Conservation (phyloP, 2,888 invertebrate genomes). For the Caenorhabditis angaria region DNA sequence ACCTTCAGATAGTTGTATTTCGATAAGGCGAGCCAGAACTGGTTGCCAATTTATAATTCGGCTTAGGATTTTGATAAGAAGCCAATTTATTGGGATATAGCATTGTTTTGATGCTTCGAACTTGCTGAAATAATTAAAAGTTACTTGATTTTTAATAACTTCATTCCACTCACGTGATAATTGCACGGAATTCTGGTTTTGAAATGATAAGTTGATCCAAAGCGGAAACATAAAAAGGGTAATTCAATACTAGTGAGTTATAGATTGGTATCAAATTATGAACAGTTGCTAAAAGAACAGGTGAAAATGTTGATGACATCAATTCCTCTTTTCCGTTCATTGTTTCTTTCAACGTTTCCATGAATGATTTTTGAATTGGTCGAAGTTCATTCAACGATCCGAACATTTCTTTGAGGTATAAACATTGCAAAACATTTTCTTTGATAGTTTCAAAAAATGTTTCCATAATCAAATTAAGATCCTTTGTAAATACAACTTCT, state of each 20-base stretch:
- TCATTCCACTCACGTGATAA: constrained; percentile 33
- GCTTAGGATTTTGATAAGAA: constrained; percentile 85
- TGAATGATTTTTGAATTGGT: constrained; percentile 28
- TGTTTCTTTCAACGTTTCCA: constrained; percentile 21
- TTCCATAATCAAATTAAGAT: constrained; percentile 74
- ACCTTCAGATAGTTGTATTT: constrained; percentile 44
- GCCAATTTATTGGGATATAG: constrained; percentile 85
- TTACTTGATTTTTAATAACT: constrained; percentile 57
- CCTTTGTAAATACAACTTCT: constrained; percentile 45
- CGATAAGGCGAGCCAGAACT: constrained; percentile 73
- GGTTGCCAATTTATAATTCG: constrained; percentile 85
- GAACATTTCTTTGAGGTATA: constrained; percentile 38
- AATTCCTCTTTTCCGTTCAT: constrained; percentile 28
- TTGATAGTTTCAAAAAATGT: constrained; percentile 38
- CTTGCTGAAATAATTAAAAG: constrained; percentile 77
- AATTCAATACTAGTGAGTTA: constrained; percentile 43
- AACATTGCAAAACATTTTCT: constrained; percentile 23
- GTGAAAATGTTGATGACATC: constrained; percentile 21
- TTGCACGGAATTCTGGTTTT: constrained; percentile 32
- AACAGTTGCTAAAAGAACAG: constrained; percentile 76
- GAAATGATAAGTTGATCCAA: constrained; percentile 42
- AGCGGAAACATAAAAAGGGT: constrained; percentile 51
- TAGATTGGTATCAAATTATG: constrained; percentile 49
- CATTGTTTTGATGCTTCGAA: constrained; percentile 87
- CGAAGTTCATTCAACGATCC: constrained; percentile 28